Evolutionary conservation across 2,888 invertebrate genomes (phyloP).

Genomic region (Macrophya alboannulata): DNA sequence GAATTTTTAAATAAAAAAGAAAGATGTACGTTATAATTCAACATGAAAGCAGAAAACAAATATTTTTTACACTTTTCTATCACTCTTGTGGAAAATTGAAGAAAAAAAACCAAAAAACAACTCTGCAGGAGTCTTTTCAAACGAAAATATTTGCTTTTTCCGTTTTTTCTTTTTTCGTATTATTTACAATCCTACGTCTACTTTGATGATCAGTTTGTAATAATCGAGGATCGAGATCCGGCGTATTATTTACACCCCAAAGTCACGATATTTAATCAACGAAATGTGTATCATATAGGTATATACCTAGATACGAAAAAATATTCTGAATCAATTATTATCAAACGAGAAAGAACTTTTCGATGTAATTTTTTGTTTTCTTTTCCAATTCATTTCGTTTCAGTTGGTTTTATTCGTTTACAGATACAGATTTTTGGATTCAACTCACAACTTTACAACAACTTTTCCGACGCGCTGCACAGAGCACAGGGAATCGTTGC

Average conservation of each 20-base stretch:
- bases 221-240: neutral
- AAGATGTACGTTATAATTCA: no score
- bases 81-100: no score
- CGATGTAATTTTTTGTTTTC: neutral
- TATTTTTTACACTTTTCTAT: no score
- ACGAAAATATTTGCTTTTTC: no score
- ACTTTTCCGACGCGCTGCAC: slow-evolving; percentile 96
- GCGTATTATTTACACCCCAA: slow-evolving; percentile 1
- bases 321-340: neutral
- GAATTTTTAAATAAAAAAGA: no score
- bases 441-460: slow-evolving; percentile 98
- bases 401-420: neutral
- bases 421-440: slow-evolving; percentile 99
- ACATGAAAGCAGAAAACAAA: no score
- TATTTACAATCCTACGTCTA: no score
- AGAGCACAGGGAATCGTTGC: slow-evolving; percentile 98
- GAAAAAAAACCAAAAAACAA: no score
- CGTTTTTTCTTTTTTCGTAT: no score
- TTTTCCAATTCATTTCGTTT: neutral
- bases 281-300: neutral
- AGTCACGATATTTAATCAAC: slow-evolving; percentile 44
- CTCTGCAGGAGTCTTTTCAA: no score
- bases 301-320: neutral
- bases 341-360: neutral
- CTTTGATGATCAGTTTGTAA: no score